Percentiles rank a stretch among this genome's conserved stretches.
Evolutionary conservation across 2,113 vertebrate genomes (phyloP).

Genomic region (Caranx melampygus): DNA sequence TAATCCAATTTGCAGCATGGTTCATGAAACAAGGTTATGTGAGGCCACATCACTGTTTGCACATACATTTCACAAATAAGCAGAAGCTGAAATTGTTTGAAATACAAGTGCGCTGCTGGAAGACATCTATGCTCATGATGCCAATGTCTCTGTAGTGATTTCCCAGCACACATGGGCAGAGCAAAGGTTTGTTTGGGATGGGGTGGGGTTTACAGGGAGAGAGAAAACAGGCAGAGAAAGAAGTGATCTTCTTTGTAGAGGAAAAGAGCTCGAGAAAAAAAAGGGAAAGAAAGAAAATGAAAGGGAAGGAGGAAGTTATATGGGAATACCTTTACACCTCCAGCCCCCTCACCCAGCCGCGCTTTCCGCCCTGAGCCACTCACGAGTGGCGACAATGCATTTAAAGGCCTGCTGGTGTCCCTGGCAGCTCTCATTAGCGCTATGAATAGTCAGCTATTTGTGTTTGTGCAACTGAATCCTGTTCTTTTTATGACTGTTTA

Average conservation of each 20-base stretch:
- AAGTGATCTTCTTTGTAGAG: not conserved
- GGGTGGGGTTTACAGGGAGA: not conserved
- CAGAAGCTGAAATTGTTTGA: conserved; percentile 1
- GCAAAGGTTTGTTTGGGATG: conserved; percentile 14
- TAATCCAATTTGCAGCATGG: conserved; percentile 41
- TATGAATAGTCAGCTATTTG: conserved; percentile 84
- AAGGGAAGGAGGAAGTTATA: conserved; percentile 17
- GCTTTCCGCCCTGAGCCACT: conserved; percentile 25
- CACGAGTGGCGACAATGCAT: conserved; percentile 60
- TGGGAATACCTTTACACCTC: conserved; percentile 37
- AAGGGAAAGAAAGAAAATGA: not conserved
- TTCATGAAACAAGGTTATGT: conserved; percentile 39
- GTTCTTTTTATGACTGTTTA: conserved; percentile 79
- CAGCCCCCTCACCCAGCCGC: conserved; percentile 2
- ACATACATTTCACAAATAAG: conserved; percentile 9
- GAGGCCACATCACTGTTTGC: conserved; percentile 9
- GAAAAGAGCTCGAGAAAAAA: not conserved
- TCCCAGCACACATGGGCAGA: not conserved
- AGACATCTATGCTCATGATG: conserved; percentile 16
- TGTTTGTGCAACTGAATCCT: conserved; percentile 80
- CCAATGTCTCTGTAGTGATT: not conserved
- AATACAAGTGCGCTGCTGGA: conserved; percentile 12
- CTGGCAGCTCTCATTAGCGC: conserved; percentile 71
- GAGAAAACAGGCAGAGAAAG: not conserved
- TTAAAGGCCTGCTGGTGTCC: conserved; percentile 59